Percentiles rank a stretch among this genome's conserved stretches.
These are phyloP conservation scores for Spea hammondii DNA, from an alignment of 2,797 vertebrate species.

Conservation along the genomic window DNA sequence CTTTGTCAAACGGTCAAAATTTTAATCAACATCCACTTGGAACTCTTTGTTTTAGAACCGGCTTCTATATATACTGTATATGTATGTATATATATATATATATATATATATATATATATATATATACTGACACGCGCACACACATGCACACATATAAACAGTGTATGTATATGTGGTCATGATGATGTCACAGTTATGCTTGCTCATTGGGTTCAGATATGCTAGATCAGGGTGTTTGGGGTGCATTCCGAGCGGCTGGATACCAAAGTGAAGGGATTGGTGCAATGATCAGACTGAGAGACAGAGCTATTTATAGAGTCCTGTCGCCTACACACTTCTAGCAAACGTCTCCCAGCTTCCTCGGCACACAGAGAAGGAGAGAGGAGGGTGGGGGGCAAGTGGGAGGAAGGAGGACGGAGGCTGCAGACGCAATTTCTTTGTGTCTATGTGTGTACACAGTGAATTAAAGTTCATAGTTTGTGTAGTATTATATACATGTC, in stretches of 20 bases:
- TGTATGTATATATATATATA: not conserved
- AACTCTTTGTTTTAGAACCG: too few relatives aligned
- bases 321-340: constrained; percentile 63
- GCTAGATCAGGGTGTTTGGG: constrained; percentile 15
- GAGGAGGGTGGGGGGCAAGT: constrained; percentile 27
- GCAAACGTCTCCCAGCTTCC: constrained; percentile 39
- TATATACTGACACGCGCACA: not conserved
- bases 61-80: too few relatives aligned
- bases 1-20: not conserved
- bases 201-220: not conserved
- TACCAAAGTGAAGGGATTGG: constrained; percentile 54
- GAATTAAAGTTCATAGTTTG: not conserved
- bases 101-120: not conserved
- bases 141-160: not conserved
- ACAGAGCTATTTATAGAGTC: constrained; percentile 66
- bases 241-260: constrained; percentile 17
- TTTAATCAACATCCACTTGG: too few relatives aligned
- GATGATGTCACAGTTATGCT: not conserved
- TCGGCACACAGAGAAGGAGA: constrained; percentile 18
- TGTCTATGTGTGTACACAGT: constrained; percentile 29
- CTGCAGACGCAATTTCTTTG: constrained; percentile 45
- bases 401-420: constrained; percentile 35
- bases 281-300: constrained; percentile 58
- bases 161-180: too few relatives aligned
- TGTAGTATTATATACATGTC: not conserved